Evolutionary conservation across 2,113 vertebrate genomes (phyloP).

Genomic region (Sebastes schlegelii): DNA sequence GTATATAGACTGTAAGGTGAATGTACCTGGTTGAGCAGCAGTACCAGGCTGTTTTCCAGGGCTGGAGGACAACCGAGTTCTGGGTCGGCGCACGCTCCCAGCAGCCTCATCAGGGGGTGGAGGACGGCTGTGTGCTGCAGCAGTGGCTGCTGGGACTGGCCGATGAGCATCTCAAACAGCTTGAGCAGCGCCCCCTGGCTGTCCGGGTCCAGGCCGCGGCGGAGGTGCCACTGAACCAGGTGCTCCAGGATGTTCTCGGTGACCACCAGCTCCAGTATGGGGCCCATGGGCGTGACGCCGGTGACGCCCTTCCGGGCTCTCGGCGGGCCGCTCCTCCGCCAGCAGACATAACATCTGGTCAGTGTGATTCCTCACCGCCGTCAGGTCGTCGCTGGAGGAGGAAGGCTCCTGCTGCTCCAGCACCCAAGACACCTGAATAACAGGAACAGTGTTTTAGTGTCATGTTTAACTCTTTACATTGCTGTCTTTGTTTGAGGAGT

Average conservation of each 20-base stretch:
- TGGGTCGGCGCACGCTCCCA: constrained; percentile 87
- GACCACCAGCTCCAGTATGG: constrained; percentile 91
- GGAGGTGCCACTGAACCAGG: constrained; percentile 91
- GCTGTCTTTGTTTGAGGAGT: not conserved
- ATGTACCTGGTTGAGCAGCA: constrained; percentile 90
- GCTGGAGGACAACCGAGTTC: constrained; percentile 81
- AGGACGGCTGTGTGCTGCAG: constrained; percentile 90
- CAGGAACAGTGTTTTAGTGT: not conserved
- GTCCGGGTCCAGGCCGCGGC: constrained; percentile 88
- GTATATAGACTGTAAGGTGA: not conserved
- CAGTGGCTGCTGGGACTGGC: constrained; percentile 93
- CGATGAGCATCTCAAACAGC: constrained; percentile 95
- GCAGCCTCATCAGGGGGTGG: constrained; percentile 89
- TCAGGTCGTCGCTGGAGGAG: constrained; percentile 90
- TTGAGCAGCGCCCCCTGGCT: constrained; percentile 93
- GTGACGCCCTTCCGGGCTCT: constrained; percentile 52
- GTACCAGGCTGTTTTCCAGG: constrained; percentile 91
- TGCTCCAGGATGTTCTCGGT: constrained; percentile 89
- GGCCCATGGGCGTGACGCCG: constrained; percentile 79
- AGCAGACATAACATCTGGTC: constrained; percentile 96
- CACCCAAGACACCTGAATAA: constrained; percentile 88
- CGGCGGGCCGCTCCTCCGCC: constrained; percentile 89
- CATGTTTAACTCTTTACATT: not conserved
- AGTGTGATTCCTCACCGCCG: constrained; percentile 93
- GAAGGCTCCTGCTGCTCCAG: constrained; percentile 87